Evolutionary conservation across 1,140 invertebrate genomes (phyloP).

Genomic region (Drosophila nebulosa): DNA sequence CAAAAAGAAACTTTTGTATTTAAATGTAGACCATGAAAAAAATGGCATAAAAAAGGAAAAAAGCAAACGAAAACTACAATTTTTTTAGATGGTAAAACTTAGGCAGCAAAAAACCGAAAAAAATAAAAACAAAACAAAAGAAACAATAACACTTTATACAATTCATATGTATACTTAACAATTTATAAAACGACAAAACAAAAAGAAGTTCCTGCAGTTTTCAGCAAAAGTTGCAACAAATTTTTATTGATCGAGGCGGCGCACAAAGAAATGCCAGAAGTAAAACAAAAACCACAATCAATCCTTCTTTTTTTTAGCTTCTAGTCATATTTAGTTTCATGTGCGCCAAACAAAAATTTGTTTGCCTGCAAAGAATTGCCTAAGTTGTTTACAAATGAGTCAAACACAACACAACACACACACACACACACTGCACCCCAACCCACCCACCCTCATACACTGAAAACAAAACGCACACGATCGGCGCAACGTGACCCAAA

Average conservation of each 20-base stretch:
- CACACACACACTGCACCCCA: neutral
- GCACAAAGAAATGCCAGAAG: conserved; percentile 23
- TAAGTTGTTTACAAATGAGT: conserved; percentile 13
- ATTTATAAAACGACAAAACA: conserved; percentile 52
- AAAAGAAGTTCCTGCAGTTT: conserved; percentile 74
- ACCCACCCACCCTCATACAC: too few relatives aligned
- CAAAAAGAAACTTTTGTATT: conserved; percentile 58
- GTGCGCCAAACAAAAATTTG: conserved; percentile 13
- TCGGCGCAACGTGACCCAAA: too few relatives aligned
- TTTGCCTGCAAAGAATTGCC: conserved; percentile 9
- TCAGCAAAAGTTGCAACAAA: conserved; percentile 60
- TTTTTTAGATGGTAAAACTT: conserved; percentile 54
- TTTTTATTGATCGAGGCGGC: conserved; percentile 9
- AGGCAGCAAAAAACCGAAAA: conserved; percentile 19
- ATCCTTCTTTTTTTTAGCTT: neutral
- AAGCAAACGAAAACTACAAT: conserved; percentile 40
- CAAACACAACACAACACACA: conserved; percentile 3
- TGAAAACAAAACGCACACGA: neutral
- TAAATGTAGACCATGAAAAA: conserved; percentile 14
- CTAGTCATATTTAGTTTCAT: conserved; percentile 28
- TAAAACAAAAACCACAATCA: conserved; percentile 12
- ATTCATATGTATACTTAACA: conserved; percentile 21
- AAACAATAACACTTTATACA: conserved; percentile 33
- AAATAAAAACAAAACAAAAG: conserved; percentile 28
- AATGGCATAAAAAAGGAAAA: conserved; percentile 9